A percentile compares a stretch with the other conserved stretches of the same genome.
Evolutionary conservation across 2,888 invertebrate species (phyloP).

Genomic region (Lochmaea capreae): DNA sequence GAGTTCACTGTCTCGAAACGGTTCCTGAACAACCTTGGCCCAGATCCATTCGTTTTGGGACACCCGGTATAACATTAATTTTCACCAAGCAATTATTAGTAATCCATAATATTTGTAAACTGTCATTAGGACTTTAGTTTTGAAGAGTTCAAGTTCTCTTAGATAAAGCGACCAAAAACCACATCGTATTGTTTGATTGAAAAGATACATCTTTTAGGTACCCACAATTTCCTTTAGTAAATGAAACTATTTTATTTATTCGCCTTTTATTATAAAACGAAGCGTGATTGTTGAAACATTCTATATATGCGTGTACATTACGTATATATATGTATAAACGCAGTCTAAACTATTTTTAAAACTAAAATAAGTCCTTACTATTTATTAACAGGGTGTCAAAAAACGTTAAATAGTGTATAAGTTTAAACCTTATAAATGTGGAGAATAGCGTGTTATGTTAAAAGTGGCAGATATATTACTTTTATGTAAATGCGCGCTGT

Average conservation of each 20-base stretch:
- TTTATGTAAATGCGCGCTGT: conserved; percentile 50
- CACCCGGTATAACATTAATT: too few relatives aligned
- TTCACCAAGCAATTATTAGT: too few relatives aligned
- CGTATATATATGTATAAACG: conserved; percentile 54
- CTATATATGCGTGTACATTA: conserved; percentile 23
- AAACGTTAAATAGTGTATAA: conserved; percentile 59
- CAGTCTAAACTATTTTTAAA: conserved; percentile 56
- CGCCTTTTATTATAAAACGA: conserved; percentile 8
- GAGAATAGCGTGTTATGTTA: conserved; percentile 61
- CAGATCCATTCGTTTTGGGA: too few relatives aligned
- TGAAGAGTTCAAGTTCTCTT: too few relatives aligned
- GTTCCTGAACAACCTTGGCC: too few relatives aligned
- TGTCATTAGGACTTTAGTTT: too few relatives aligned
- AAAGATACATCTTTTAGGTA: background rate
- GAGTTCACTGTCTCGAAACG: too few relatives aligned
- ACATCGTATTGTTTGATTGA: too few relatives aligned
- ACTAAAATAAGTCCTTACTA: conserved; percentile 56
- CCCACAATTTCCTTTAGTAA: background rate
- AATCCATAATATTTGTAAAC: too few relatives aligned
- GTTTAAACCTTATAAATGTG: conserved; percentile 59
- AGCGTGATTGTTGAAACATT: conserved; percentile 17
- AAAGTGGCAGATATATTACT: conserved; percentile 60
- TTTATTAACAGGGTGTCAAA: conserved; percentile 51
- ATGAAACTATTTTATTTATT: background rate
- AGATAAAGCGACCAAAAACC: too few relatives aligned